These are phyloP conservation scores for Dipodomys ordii DNA, from an alignment of 2,113 vertebrate genomes.

Conservation along the genomic window DNA sequence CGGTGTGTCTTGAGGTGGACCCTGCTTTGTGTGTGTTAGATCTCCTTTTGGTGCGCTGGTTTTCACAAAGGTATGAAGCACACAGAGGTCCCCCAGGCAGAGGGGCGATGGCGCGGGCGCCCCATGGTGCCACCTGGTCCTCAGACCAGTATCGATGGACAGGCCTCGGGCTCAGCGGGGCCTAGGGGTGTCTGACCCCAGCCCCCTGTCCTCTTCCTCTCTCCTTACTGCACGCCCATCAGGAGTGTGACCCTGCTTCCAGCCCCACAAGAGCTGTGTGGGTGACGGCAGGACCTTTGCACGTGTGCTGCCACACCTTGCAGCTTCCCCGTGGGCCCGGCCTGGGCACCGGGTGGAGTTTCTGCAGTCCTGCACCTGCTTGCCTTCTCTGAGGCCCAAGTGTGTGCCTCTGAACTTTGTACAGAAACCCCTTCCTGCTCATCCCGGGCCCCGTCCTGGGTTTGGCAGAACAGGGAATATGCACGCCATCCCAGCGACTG, in stretches of 20 bases:
- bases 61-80: not conserved
- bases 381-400: no score
- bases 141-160: not conserved
- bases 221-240: no score
- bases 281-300: no score
- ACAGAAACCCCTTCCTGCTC: not conserved
- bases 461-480: constrained; percentile 66
- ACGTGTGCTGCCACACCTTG: fast-evolving
- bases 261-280: not conserved
- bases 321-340: fast-evolving
- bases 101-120: not conserved
- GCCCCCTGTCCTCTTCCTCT: no score
- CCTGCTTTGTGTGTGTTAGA: not conserved
- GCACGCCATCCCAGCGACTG: not conserved
- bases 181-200: no score
- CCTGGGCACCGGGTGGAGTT: not conserved
- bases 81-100: no score
- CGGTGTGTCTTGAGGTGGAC: not conserved
- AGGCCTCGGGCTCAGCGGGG: not conserved
- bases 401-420: not conserved
- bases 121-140: not conserved
- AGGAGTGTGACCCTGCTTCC: not conserved
- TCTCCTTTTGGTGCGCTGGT: not conserved
- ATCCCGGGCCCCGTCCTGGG: not conserved
- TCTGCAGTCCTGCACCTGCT: not conserved